Conservation (phyloP, 2,888 invertebrate species). For the Protonemura montana region DNA sequence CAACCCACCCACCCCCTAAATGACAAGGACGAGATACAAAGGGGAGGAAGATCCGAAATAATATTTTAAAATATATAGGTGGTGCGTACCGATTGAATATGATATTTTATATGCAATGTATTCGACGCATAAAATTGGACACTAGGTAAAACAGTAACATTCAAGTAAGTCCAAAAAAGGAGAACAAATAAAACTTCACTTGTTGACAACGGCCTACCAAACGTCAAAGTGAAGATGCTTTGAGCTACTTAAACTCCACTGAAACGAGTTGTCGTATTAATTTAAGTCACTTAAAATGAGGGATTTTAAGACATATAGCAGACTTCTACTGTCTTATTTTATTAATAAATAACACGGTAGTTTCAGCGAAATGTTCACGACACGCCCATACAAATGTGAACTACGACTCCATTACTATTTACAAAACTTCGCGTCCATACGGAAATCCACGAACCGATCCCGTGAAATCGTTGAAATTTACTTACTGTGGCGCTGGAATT, state of each 20-base stretch:
- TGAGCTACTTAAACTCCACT: neutral
- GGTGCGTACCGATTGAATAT: no score
- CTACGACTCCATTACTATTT: neutral
- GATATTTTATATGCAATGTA: no score
- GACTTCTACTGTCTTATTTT: neutral
- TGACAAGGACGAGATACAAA: neutral
- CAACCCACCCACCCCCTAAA: neutral
- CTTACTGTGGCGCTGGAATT: no score
- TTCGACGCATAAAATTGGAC: no score
- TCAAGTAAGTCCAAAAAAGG: neutral
- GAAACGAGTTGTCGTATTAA: neutral
- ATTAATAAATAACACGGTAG: neutral
- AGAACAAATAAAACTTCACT: neutral
- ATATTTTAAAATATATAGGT: no score
- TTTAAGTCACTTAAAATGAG: neutral
- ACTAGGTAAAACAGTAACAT: neutral
- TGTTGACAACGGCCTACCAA: neutral
- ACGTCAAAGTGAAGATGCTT: neutral
- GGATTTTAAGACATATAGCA: no score
- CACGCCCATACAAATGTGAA: neutral
- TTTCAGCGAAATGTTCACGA: neutral
- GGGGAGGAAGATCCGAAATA: no score
- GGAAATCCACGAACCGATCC: no score
- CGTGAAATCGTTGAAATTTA: no score
- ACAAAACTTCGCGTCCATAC: no score